These are phyloP conservation scores for Gila orcuttii DNA, from an alignment of 2,113 vertebrate genomes.

Conservation along the genomic window DNA sequence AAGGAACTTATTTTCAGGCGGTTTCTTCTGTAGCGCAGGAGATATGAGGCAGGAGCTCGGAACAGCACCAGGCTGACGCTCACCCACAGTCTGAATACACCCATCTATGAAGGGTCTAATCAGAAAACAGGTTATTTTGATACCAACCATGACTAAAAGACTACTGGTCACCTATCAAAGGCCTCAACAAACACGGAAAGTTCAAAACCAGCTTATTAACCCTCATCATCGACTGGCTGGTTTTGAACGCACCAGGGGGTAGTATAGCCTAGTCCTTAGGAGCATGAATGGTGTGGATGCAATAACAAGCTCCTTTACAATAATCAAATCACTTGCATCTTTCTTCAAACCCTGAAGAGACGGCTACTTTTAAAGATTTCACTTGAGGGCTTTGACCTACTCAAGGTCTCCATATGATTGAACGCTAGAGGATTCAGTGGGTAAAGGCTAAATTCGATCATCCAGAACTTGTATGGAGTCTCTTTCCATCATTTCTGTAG, in stretches of 20 bases:
- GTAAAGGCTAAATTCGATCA: constrained; percentile 62
- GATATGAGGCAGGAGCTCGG: constrained; percentile 62
- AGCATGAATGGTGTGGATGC: constrained; percentile 63
- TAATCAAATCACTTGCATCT: constrained; percentile 69
- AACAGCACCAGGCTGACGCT: constrained; percentile 69
- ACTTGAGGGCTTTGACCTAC: constrained; percentile 59
- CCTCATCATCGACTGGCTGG: constrained; percentile 55
- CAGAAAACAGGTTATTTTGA: constrained; percentile 53
- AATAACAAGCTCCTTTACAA: constrained; percentile 64
- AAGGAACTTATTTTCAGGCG: constrained; percentile 81
- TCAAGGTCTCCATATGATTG: constrained; percentile 60
- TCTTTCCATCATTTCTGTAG: constrained; percentile 4
- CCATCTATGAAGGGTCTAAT: constrained; percentile 55
- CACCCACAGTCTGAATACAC: constrained; percentile 70
- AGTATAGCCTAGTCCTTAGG: constrained; percentile 47
- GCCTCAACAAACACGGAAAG: constrained; percentile 31
- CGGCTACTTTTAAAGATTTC: constrained; percentile 61
- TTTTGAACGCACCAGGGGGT: constrained; percentile 67
- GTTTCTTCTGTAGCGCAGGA: constrained; percentile 71
- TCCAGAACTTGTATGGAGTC: constrained; percentile 30
- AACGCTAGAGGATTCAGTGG: constrained; percentile 56
- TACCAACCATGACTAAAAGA: constrained; percentile 36
- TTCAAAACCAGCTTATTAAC: constrained; percentile 67
- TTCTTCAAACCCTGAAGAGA: constrained; percentile 65
- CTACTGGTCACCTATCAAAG: constrained; percentile 58